Conservation (phyloP, 2,797 vertebrate genomes). For the Hyperoplus immaculatus region DNA sequence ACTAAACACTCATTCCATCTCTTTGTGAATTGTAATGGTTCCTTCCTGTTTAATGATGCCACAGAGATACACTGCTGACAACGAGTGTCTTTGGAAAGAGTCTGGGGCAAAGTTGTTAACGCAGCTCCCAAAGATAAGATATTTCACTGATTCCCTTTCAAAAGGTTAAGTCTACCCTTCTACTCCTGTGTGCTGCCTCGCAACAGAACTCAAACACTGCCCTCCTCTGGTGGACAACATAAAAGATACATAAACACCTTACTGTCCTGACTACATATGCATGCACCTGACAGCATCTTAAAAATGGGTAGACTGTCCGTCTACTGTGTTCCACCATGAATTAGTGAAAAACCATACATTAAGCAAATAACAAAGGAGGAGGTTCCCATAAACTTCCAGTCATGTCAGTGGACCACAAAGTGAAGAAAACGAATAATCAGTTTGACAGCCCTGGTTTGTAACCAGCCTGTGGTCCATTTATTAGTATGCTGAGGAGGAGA, state of each 20-base stretch:
- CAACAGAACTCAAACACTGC: constrained; percentile 41
- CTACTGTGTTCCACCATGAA: constrained; percentile 28
- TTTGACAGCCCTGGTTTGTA: constrained; percentile 66
- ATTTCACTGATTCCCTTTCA: constrained; percentile 27
- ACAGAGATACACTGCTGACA: constrained; percentile 57
- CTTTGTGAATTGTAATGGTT: constrained; percentile 68
- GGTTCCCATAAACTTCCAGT: constrained; percentile 41
- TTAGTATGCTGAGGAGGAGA: constrained; percentile 80
- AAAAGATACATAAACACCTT: not conserved
- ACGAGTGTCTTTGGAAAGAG: constrained; percentile 51
- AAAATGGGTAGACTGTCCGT: constrained; percentile 24
- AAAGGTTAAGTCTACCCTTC: too few relatives aligned
- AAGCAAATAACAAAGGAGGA: constrained; percentile 35
- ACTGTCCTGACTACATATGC: constrained; percentile 4
- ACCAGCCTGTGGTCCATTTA: constrained; percentile 61
- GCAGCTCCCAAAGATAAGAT: constrained; percentile 34
- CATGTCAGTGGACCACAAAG: constrained; percentile 22
- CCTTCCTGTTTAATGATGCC: constrained; percentile 84
- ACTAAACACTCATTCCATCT: constrained; percentile 53
- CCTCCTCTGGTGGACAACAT: constrained; percentile 66
- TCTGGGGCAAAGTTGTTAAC: constrained; percentile 29
- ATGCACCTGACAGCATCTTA: not conserved
- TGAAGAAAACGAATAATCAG: constrained; percentile 68
- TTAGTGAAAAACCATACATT: constrained; percentile 30
- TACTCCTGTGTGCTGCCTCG: not conserved